Base-by-base conservation (phyloP, 1,140 invertebrate species). In the Megalopta genalis region DNA sequence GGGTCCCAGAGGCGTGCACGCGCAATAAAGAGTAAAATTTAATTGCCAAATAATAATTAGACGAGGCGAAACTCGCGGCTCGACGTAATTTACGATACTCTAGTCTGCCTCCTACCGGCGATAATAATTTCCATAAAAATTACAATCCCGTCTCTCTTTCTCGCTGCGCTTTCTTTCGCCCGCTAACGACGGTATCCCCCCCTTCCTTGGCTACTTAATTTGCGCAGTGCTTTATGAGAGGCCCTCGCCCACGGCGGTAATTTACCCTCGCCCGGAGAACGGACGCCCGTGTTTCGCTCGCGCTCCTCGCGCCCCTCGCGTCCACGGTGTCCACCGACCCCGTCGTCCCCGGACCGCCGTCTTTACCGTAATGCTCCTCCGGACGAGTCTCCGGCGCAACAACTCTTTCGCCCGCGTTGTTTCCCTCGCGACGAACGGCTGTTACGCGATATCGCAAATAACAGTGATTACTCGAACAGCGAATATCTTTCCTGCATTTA, bases 21-120 rank as follows among this genome's bases (percentile, higher is more conserved):
- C 46, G 75, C 77, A 77, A 76, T 78, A 81, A 84, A 66, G 73
- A 84, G 65, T 49, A 66, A 82, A 74, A 54, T 68, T 86, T 86
- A 86, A 86, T 82, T 86, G 68, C 84, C 62, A 82, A 82, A 85
- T 79, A 82, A 86, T 86, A 82, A 82, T 82, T 86, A 67, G 64
- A 82, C 67, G 69, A 79, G 42, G 39, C 68, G 54, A 78, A 79
- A 76, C 73, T 79, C 60, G 59, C 77, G 72, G 49, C 54, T 21
- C 14, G 52, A n/a, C 9, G 57, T 77, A 69, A 84, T 85, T 80
- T 85, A 84, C 59, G 72, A 66, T 65, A 62, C 27, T 68, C 76
- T 84, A 84, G 69, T 2, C 52, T 57, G 42, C 75, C 70, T 73
- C 66, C 63, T 80, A 73, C 64, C 27, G 63, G 52, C 60, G 42